Evolutionary conservation across 2,113 vertebrate species (phyloP).

Genomic region (Poeciliopsis turrubarensis): DNA sequence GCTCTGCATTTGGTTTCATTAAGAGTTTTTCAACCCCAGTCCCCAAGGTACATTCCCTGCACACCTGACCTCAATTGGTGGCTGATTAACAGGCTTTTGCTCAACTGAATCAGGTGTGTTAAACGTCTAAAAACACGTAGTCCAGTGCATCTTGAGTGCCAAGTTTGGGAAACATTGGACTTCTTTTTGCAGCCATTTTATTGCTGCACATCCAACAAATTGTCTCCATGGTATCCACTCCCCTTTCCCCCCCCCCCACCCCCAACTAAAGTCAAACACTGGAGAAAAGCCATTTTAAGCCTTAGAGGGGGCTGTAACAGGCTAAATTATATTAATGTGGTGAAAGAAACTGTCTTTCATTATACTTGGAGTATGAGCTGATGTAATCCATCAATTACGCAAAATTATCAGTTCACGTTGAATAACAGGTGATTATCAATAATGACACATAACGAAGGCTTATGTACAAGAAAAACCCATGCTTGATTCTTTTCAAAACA

Average conservation of each 20-base stretch:
- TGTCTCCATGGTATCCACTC: neutral
- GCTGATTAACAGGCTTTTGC: too few species aligned
- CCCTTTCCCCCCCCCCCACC: neutral
- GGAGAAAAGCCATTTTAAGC: neutral
- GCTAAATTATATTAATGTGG: neutral
- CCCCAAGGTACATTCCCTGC: too few species aligned
- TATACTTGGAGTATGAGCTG: neutral
- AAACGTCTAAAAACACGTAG: too few species aligned
- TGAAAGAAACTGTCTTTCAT: neutral
- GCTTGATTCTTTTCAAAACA: slow-evolving; percentile 22
- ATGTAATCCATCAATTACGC: neutral
- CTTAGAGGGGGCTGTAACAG: neutral
- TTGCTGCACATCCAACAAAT: neutral
- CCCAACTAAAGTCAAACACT: neutral
- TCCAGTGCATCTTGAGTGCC: too few species aligned
- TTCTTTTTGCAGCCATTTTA: neutral
- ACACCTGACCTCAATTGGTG: too few species aligned
- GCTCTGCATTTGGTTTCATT: too few species aligned
- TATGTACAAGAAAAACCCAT: neutral
- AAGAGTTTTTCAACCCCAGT: too few species aligned
- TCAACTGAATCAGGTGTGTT: too few species aligned
- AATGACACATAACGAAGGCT: neutral
- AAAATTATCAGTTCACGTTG: neutral
- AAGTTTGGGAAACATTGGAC: too few species aligned
- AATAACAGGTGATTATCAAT: neutral